These are phyloP conservation scores for Homalodisca vitripennis DNA, from an alignment of 1,140 invertebrate genomes.

Conservation along the genomic window DNA sequence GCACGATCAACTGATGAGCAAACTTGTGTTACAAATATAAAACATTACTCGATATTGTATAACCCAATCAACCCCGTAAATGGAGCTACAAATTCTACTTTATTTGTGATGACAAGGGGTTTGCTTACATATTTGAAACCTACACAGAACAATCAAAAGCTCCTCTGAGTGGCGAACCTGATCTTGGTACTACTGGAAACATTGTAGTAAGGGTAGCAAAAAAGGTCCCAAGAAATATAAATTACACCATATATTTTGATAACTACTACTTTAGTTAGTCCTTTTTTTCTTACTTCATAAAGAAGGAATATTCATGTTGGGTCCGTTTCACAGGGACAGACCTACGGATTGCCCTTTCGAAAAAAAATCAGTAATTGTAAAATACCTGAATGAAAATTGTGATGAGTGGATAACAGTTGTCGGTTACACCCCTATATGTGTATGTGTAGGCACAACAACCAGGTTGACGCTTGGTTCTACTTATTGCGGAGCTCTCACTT, in stretches of 20 bases:
- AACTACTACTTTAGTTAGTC: slow-evolving; percentile 45
- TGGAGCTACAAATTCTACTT: slow-evolving; percentile 45
- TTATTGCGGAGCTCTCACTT: not conserved
- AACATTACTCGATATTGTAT: slow-evolving; percentile 44
- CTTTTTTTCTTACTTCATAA: slow-evolving; percentile 40
- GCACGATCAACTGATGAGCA: slow-evolving; percentile 45
- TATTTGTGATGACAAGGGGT: slow-evolving; percentile 37
- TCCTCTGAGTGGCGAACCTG: slow-evolving; percentile 36
- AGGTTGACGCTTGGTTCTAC: slow-evolving; percentile 15
- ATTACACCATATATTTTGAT: slow-evolving; percentile 43
- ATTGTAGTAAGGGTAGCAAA: slow-evolving; percentile 37
- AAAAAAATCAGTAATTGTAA: not conserved
- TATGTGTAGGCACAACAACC: slow-evolving; percentile 10
- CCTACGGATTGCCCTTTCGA: slow-evolving; percentile 26
- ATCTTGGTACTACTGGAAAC: slow-evolving; percentile 41
- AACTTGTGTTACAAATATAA: slow-evolving; percentile 44
- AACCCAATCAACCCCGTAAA: slow-evolving; percentile 45
- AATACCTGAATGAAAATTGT: not conserved
- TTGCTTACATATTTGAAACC: slow-evolving; percentile 44
- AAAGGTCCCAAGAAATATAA: slow-evolving; percentile 29
- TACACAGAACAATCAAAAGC: slow-evolving; percentile 40
- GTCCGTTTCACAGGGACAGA: slow-evolving; percentile 40
- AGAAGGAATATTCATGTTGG: slow-evolving; percentile 41
- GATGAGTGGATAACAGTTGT: slow-evolving; percentile 16
- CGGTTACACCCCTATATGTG: not conserved